Percentiles rank a stretch among this genome's conserved stretches.
These are phyloP conservation scores for Pygoscelis antarcticus DNA, from an alignment of 2,113 vertebrate species.

Conservation along the genomic window DNA sequence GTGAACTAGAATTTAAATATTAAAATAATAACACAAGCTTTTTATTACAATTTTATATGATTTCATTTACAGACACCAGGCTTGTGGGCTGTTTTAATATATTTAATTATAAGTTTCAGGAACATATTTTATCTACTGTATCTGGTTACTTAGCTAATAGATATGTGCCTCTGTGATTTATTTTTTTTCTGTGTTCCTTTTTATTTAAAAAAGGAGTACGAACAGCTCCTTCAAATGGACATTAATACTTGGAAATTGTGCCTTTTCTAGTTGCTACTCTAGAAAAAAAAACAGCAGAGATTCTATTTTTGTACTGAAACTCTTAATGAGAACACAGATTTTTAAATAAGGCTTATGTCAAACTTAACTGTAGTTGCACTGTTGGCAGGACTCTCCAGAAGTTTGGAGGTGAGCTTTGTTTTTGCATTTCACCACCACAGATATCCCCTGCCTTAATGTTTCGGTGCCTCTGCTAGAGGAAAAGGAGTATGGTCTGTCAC, in stretches of 20 bases:
- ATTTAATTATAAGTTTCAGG: conserved; percentile 77
- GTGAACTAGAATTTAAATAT: conserved; percentile 55
- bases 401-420: conserved; percentile 40
- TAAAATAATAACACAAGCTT: conserved; percentile 64
- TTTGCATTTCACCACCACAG: neutral
- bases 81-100: conserved; percentile 71
- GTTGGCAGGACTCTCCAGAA: conserved; percentile 56
- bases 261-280: conserved; percentile 82
- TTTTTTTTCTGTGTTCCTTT: conserved; percentile 32
- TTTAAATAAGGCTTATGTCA: conserved; percentile 72
- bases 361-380: conserved; percentile 67
- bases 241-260: conserved; percentile 78
- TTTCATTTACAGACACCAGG: conserved; percentile 67
- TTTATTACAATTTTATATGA: conserved; percentile 66
- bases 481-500: conserved; percentile 35
- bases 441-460: conserved; percentile 48
- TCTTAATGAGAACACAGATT: conserved; percentile 73
- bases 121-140: conserved; percentile 80
- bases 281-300: conserved; percentile 74
- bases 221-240: conserved; percentile 60
- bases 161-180: conserved; percentile 50
- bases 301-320: conserved; percentile 83
- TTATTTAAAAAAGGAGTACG: conserved; percentile 47
- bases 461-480: conserved; percentile 49
- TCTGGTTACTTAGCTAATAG: conserved; percentile 68